A percentile compares a stretch with the other conserved stretches of the same genome.
Conservation (phyloP, 2,113 vertebrate species). For the Talpa occidentalis region DNA sequence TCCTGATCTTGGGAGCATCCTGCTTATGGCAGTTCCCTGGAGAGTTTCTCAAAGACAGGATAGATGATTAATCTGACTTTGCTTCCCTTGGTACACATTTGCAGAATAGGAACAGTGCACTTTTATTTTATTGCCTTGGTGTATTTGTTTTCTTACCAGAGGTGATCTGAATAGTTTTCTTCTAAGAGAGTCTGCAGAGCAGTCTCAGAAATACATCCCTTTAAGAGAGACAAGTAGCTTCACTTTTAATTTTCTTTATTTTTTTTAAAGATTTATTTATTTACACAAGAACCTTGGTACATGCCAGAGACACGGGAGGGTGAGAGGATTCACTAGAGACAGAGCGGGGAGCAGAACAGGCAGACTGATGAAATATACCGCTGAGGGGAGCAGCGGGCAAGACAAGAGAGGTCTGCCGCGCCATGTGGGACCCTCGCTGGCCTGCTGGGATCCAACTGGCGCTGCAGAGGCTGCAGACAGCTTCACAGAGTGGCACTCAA, state of each 20-base stretch:
- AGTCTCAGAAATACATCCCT: not conserved
- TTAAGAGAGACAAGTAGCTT: not conserved
- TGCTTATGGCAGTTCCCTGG: not conserved
- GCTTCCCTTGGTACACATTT: not conserved
- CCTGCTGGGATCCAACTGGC: no score
- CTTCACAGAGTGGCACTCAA: no score
- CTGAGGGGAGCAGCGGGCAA: no score
- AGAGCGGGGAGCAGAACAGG: no score
- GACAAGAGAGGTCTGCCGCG: no score
- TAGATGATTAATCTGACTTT: slow-evolving; percentile 8
- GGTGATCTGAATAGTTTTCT: not conserved
- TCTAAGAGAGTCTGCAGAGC: not conserved
- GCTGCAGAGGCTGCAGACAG: no score
- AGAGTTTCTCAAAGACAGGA: not conserved
- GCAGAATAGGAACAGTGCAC: not conserved
- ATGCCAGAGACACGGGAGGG: no score
- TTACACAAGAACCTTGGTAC: no score
- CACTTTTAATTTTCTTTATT: not conserved
- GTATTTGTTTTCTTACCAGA: not conserved
- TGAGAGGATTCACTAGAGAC: no score
- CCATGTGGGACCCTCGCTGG: no score
- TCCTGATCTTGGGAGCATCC: not conserved
- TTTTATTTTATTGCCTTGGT: not conserved
- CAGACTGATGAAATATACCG: no score
- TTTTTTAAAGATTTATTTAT: no score